Conservation (phyloP, 2,113 vertebrate species). For the Hypanus sabinus region DNA sequence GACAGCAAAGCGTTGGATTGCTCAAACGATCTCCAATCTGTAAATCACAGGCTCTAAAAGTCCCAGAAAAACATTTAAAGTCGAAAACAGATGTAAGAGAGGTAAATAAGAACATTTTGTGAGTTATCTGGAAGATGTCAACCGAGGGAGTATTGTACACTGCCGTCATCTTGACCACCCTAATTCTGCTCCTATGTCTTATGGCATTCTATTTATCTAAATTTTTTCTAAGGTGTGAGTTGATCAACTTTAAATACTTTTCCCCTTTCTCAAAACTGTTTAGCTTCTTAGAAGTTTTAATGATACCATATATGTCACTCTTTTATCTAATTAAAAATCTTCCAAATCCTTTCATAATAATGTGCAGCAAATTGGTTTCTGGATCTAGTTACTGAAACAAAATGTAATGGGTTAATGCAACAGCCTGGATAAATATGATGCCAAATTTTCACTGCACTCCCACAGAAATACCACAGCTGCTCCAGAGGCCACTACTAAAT, state of each 20-base stretch:
- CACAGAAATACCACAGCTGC: constrained; percentile 18
- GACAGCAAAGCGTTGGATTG: too few species aligned
- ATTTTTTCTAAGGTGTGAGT: background rate
- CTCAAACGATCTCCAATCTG: too few species aligned
- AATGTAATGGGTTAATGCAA: background rate
- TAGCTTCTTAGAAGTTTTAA: too few species aligned
- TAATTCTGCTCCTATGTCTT: too few species aligned
- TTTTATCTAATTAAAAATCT: background rate
- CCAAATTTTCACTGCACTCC: background rate
- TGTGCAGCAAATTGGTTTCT: background rate
- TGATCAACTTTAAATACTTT: background rate
- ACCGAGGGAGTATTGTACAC: too few species aligned
- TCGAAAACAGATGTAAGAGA: too few species aligned
- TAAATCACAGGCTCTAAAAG: too few species aligned
- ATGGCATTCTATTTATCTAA: background rate
- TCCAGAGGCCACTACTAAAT: background rate
- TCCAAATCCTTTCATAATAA: background rate
- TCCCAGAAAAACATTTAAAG: too few species aligned
- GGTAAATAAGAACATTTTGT: too few species aligned
- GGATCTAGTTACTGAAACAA: background rate
- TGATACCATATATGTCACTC: background rate
- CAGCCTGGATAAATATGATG: background rate
- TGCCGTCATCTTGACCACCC: too few species aligned
- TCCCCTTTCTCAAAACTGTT: background rate
- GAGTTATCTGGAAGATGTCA: too few species aligned